These are phyloP conservation scores for Hirudinaria manillensis DNA, from an alignment of 2,888 invertebrate genomes.

Conservation along the genomic window DNA sequence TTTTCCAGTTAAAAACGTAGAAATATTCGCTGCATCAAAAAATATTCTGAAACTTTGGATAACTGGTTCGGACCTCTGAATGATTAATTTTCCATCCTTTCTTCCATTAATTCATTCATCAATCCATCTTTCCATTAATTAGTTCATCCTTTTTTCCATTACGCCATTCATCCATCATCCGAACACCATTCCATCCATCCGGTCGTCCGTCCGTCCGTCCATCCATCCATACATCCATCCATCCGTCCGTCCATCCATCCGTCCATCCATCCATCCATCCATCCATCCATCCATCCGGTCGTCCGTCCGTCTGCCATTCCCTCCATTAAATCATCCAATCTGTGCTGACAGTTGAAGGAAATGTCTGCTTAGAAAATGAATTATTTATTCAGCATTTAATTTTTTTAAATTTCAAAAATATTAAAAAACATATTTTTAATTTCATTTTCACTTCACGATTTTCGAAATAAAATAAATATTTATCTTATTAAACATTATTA, in stretches of 20 bases:
- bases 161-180: neutral
- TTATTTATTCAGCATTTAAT: too few relatives aligned
- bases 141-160: neutral
- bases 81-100: slow-evolving; percentile 1
- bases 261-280: neutral
- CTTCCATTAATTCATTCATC: neutral
- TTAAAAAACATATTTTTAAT: too few relatives aligned
- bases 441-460: too few relatives aligned
- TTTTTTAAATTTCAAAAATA: too few relatives aligned
- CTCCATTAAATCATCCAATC: neutral
- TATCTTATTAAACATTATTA: too few relatives aligned
- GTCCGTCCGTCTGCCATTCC: neutral
- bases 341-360: too few relatives aligned
- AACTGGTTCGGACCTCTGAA: neutral
- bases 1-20: too few relatives aligned
- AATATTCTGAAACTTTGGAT: too few relatives aligned
- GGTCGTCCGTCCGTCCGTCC: neutral
- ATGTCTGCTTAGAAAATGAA: too few relatives aligned
- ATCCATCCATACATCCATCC: neutral
- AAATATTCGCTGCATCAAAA: too few relatives aligned
- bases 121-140: neutral
- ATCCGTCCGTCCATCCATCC: neutral
- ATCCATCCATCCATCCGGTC: neutral
- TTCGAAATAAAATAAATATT: too few relatives aligned
- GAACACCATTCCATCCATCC: neutral